Percentiles rank a stretch among this genome's conserved stretches.
phyloP scores from a whole-genome alignment of 2,113 vertebrate genomes.

The Urocitellus parryii region DNA sequence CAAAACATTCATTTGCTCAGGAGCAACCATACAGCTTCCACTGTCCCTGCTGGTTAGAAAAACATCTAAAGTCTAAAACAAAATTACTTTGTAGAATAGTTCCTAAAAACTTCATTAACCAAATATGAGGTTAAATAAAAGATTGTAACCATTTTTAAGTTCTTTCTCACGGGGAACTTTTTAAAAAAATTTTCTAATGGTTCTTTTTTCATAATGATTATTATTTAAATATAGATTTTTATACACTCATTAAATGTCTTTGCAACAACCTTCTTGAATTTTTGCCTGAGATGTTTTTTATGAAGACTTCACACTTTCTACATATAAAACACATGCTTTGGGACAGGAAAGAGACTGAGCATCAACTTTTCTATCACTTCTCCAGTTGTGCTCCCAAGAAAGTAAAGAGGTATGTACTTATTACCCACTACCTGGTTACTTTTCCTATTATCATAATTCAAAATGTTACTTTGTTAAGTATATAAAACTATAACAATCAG shows the following conservation, averaged over 20 bases:
- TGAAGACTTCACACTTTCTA: neutral
- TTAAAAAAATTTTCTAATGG: neutral
- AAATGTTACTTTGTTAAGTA: neutral
- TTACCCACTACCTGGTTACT: neutral
- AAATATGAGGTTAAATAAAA: neutral
- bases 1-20: constrained; percentile 55
- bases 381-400: neutral
- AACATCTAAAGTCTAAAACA: neutral
- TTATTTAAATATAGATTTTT: neutral
- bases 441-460: neutral
- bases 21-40: neutral
- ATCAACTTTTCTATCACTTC: neutral
- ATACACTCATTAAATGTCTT: neutral
- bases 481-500: neutral
- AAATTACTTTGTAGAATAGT: neutral
- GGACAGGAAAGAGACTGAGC: neutral
- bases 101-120: neutral
- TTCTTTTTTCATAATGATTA: neutral
- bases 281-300: neutral
- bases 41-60: neutral
- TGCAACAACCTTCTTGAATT: neutral
- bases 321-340: neutral
- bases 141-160: neutral
- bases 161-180: neutral
- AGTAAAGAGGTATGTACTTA: neutral